Percentiles rank a stretch among this genome's conserved stretches.
Evolutionary conservation across 1,140 invertebrate species (phyloP).

Genomic region (Brachionus koreanus): DNA sequence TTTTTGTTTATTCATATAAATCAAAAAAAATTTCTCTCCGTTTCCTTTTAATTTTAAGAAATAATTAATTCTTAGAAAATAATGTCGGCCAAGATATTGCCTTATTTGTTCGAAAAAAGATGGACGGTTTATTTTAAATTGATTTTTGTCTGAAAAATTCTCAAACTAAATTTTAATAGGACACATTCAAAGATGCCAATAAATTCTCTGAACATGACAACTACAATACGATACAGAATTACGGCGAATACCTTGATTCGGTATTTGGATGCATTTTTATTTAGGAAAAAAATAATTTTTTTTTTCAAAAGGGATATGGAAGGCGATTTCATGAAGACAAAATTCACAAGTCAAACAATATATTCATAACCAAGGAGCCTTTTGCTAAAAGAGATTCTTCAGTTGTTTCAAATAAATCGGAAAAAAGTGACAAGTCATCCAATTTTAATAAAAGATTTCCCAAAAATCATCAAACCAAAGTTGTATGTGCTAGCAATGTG

Average conservation of each 20-base stretch:
- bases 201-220: conserved; percentile 34
- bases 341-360: conserved; percentile 37
- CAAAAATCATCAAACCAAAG: not conserved
- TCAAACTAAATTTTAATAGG: not conserved
- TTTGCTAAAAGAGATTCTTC: conserved; percentile 27
- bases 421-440: not conserved
- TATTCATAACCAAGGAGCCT: conserved; percentile 6
- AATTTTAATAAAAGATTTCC: conserved; percentile 5
- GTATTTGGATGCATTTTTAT: not conserved
- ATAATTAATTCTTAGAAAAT: not conserved
- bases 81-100: not conserved
- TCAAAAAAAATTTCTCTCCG: not conserved
- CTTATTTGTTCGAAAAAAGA: not conserved
- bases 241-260: conserved; percentile 26
- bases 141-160: not conserved
- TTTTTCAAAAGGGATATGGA: conserved; percentile 24
- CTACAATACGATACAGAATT: conserved; percentile 39
- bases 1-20: conserved; percentile 12
- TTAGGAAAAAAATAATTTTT: not conserved
- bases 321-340: conserved; percentile 12
- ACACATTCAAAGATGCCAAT: conserved; percentile 21
- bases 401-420: not conserved
- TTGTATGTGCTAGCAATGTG: not conserved
- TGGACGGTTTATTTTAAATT: not conserved
- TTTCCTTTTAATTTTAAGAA: conserved; percentile 11